Base-by-base conservation (phyloP, 2,113 vertebrate species). In the Macquaria ambigua region DNA sequence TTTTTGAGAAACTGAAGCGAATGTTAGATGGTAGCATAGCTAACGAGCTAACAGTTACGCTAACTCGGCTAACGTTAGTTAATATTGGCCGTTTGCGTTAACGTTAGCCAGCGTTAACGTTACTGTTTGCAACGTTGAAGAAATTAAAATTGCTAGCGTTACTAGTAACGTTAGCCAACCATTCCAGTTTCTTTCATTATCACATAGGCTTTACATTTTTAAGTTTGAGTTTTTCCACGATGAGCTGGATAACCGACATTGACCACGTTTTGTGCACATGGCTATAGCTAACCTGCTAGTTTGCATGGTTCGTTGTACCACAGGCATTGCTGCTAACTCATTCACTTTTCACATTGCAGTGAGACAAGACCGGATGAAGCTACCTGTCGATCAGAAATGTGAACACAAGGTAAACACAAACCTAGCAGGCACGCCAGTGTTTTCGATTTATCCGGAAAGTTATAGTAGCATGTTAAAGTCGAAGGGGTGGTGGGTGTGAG, bases 401-500 rank as follows among this genome's bases (percentile, higher is more conserved):
- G 20, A 8, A 46, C 28, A 5, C 7, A 2, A 70, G 62, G 74
- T 82, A 48, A 74, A 31, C 6, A 2, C 41, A 53, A 21, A 55
- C 23, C n/a, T 23, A 10, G 12, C 37, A 43, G 18, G 1, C 8
- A 37, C 2, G 0, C 0, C 0, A 6, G 34, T 3, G n/a, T 31
- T 50, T 31, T 5, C 5, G 18, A 8, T 23, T 21, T 20, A 9
- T 6, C 14, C 1, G 6, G 10, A 9, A 2, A 8, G 15, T 2
- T 18, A 34, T 4, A 8, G 2, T 11, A 10, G 0, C 4, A 0
- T 59, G 43, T 46, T 23, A 9, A 18, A 21, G 5, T 39, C 4
- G 3, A n/a, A 0, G 43, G 46, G 55, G 3, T 66, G 50, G 0
- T 8, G 53, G 56, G 63, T 50, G 41, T 89, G 92, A 92, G 92